Conservation (phyloP, 1,140 invertebrate species). For the Agrypnia vestita region DNA sequence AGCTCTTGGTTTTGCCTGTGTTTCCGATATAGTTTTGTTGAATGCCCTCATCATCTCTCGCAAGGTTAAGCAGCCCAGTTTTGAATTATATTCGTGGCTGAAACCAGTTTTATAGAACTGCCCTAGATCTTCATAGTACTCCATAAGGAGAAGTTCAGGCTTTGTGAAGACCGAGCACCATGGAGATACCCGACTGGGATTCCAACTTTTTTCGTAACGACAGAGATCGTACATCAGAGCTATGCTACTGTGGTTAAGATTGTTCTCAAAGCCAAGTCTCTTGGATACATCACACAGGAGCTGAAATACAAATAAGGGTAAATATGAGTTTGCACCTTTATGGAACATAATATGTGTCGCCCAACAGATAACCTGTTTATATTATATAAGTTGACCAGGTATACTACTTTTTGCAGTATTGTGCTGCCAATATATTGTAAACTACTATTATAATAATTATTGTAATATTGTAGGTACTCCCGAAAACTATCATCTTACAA, state of each 20-base stretch:
- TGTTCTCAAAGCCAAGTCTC: slow-evolving; percentile 24
- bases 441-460: too few species aligned
- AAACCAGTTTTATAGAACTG: slow-evolving; percentile 82
- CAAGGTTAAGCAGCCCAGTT: slow-evolving; percentile 81
- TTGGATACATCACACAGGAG: slow-evolving; percentile 7
- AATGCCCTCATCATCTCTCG: slow-evolving; percentile 80
- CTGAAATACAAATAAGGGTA: slow-evolving; percentile 60
- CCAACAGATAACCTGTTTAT: too few species aligned
- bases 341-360: too few species aligned
- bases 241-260: slow-evolving; percentile 6
- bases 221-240: slow-evolving; percentile 68
- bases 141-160: slow-evolving; percentile 80
- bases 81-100: slow-evolving; percentile 76
- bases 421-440: too few species aligned
- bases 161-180: slow-evolving; percentile 84
- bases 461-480: too few species aligned
- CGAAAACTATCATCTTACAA: too few species aligned
- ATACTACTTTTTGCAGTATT: not conserved
- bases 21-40: slow-evolving; percentile 62
- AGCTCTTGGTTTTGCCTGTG: slow-evolving; percentile 70
- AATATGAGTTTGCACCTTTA: too few species aligned
- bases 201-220: slow-evolving; percentile 83
- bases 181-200: slow-evolving; percentile 75
- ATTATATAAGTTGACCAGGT: too few species aligned
- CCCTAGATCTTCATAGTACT: slow-evolving; percentile 86